Base-by-base conservation (phyloP, 2,113 vertebrate genomes). In the Rutilus rutilus region DNA sequence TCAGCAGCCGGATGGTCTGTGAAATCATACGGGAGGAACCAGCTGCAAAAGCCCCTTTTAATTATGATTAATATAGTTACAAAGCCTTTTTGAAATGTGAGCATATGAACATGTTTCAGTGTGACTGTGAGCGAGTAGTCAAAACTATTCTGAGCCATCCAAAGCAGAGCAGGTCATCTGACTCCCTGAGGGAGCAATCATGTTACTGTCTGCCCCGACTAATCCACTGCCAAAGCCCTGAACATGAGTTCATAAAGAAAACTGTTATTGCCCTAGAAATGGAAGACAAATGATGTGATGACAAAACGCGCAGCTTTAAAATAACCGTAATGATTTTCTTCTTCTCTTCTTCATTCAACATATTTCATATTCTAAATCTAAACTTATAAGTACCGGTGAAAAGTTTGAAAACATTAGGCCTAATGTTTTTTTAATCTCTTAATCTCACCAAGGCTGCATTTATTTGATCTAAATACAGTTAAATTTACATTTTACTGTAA, bases 161-260 rank as follows among this genome's bases (percentile, higher is more conserved):
- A 82, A 17, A 85, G 80, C 23, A 74, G 86, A 59, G 83, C 86
- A 45, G 82, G 85, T 87, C 91, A 86, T 91, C 88, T 50, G 45
- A 12, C 60, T 91, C 91, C 88, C 92, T 50, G n/a, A 3, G 60
- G 81, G 92, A 85, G 67, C 59, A 82, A 60, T 73, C 75, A 79
- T 91, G 90, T 84, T 89, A 93, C 94, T 93, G 93, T 90, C 92
- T 92, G 90, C 76, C 83, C 69, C 47, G 88, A 93, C 89, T 94
- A 93, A 95, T 93, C 92, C 83, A 57, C 52, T 89, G 93, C 94
- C 94, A 95, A 92, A 92, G 86, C 90, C 93, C 50, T 89, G 92
- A 94, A 94, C 93, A 93, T 91, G 92, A 94, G 90, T 92, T 90
- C 78, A 73, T 77, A 88, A 91, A 86, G 87, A 81, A 91, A 86